phyloP scores from a whole-genome alignment of 2,888 invertebrate genomes.

The Ditula angustiorana region DNA sequence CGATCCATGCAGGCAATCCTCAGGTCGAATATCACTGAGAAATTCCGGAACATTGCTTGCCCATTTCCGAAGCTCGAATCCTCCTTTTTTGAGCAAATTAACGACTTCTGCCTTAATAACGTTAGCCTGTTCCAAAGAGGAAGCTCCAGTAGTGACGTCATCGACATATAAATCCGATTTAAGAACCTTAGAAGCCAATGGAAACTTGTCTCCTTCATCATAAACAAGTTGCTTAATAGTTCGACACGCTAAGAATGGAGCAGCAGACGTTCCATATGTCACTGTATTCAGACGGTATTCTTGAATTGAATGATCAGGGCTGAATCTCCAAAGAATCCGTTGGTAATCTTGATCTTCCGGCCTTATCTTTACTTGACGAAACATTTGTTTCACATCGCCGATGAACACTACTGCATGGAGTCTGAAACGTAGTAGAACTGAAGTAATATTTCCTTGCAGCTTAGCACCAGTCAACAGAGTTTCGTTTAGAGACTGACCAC shows the following conservation, averaged over 20 bases:
- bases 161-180: conserved; percentile 5
- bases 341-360: background rate
- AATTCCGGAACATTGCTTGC: conserved; percentile 10
- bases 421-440: background rate
- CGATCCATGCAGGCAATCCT: background rate
- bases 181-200: background rate
- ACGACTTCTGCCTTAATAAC: background rate
- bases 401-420: background rate
- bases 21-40: background rate
- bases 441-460: background rate
- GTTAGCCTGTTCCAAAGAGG: background rate
- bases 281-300: conserved; percentile 9
- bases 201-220: conserved; percentile 2
- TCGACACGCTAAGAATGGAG: conserved; percentile 11
- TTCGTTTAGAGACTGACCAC: background rate
- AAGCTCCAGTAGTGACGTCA: background rate
- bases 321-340: conserved; percentile 1
- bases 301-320: background rate
- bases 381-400: conserved; percentile 10
- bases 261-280: background rate
- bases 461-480: background rate
- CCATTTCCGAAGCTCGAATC: conserved; percentile 13
- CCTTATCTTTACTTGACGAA: background rate
- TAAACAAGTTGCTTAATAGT: background rate
- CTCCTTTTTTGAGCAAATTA: background rate